A percentile compares a stretch with the other conserved stretches of the same genome.
These are phyloP conservation scores for Neotoma lepida DNA, from an alignment of 2,113 vertebrate genomes.

Conservation along the genomic window DNA sequence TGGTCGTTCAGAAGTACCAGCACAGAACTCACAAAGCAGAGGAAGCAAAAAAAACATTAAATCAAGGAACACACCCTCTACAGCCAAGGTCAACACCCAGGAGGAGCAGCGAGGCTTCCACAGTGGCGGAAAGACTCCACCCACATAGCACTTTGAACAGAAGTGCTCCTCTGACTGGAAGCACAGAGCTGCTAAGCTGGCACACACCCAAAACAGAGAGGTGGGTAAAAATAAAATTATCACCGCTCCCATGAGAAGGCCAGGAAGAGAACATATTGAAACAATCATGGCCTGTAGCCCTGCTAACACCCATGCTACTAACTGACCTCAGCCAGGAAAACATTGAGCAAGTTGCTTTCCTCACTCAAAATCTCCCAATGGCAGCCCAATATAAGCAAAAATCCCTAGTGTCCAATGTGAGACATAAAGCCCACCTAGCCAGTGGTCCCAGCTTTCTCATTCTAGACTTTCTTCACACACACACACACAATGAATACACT, in stretches of 20 bases:
- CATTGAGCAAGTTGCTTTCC: conserved; percentile 54
- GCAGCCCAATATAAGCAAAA: conserved; percentile 42
- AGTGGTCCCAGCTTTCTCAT: not conserved
- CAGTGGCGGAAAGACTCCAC: conserved; percentile 68
- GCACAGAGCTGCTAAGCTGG: conserved; percentile 64
- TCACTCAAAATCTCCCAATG: conserved; percentile 45
- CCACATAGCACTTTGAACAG: conserved; percentile 65
- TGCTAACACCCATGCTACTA: conserved; percentile 55
- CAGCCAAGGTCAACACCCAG: conserved; percentile 59
- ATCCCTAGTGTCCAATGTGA: not conserved
- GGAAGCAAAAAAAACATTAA: conserved; percentile 57
- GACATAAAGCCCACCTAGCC: not conserved
- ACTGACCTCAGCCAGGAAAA: conserved; percentile 63
- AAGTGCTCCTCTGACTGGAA: conserved; percentile 62
- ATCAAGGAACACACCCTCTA: conserved; percentile 69
- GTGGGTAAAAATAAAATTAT: conserved; percentile 74
- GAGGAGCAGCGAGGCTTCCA: conserved; percentile 31
- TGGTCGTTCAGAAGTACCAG: conserved; percentile 40
- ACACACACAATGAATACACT: not conserved
- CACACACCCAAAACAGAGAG: conserved; percentile 56
- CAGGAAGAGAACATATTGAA: conserved; percentile 75
- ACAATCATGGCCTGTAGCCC: conserved; percentile 59
- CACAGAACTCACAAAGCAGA: conserved; percentile 21
- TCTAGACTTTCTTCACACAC: not conserved
- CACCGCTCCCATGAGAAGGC: conserved; percentile 68